Base-by-base conservation (phyloP, 2,888 invertebrate genomes). In the Metacarcinus magister region DNA sequence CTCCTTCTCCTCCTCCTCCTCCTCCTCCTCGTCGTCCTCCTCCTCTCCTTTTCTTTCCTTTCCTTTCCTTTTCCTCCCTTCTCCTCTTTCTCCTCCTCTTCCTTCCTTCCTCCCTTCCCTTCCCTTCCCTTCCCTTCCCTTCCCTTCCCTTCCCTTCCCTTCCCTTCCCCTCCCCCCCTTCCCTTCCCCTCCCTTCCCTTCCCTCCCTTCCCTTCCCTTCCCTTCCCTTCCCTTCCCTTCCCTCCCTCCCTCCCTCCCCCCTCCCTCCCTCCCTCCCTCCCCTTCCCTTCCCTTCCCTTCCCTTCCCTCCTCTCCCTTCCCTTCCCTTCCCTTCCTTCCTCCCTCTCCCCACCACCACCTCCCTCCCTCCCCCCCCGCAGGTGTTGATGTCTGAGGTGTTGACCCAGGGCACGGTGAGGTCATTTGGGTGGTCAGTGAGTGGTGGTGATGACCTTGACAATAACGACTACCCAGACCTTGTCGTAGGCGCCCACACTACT, bases 361-460 rank as follows among this genome's bases (percentile, higher is more conserved):
- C 32, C 82, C 82, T n/a, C 10, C 23, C 28, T 16, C 48, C 2
- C 16, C 23, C 44, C 10, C 32, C 16, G 98, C 97, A 98, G 98
- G 97, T 98, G 67, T 98, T 98, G 92, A 97, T 97, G 95, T 98
- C 98, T 13, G 97, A 98, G 44, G 97, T 97, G 60, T 96, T 98
- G 5, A 95, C 94, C 3, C 97, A 97, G 19, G 97, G 97, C 1
- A 98, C 98, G 4, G 98, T 99, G 4, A 98, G 98, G 43, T 99
- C 99, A 0, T 99, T 99, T 97, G 99, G 99, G 0, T 99, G 99
- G 97, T 98, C 99, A 0, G 97, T 99, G 0, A 98, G 99, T 8
- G 99, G 99, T n/a, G 99, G 99, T n/a, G 98, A 99, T 5, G 99
- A 99, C 97, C 98, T 99, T 97, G 99, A 99, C 97, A 98, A 98